Conservation (phyloP, 2,113 vertebrate genomes). For the Pleuronectes platessa region DNA sequence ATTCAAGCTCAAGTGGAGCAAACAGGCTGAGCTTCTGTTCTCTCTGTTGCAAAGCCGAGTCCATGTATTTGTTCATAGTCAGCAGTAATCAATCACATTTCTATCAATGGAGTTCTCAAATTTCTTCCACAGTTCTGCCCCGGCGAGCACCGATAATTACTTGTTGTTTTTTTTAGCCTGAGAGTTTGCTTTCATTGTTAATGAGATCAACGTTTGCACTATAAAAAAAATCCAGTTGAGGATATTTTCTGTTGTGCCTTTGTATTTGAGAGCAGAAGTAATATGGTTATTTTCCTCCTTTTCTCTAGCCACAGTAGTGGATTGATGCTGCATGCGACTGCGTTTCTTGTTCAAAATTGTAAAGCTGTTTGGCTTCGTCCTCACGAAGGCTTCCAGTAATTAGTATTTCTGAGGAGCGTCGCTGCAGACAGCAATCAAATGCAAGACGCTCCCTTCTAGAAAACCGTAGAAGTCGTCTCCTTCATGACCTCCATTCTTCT, state of each 20-base stretch:
- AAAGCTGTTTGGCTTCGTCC: background rate
- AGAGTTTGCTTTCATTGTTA: background rate
- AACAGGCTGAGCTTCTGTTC: conserved; percentile 32
- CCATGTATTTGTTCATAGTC: background rate
- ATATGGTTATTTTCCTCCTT: background rate
- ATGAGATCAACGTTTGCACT: conserved; percentile 16
- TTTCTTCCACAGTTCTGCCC: conserved; percentile 26
- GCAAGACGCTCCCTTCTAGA: background rate
- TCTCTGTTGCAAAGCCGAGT: conserved; percentile 6
- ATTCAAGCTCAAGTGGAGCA: conserved; percentile 27
- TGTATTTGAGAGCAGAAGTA: background rate
- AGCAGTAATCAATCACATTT: conserved; percentile 16
- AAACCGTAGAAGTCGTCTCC: conserved; percentile 7
- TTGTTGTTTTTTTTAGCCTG: background rate
- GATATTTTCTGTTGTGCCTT: background rate
- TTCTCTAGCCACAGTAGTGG: background rate
- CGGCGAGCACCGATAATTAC: conserved; percentile 1
- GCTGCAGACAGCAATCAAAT: conserved; percentile 9
- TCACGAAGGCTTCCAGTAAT: conserved; percentile 4
- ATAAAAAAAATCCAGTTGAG: background rate
- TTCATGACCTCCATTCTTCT: conserved; percentile 13
- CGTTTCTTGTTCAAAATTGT: background rate
- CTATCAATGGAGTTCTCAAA: conserved; percentile 8
- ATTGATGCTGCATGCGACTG: background rate
- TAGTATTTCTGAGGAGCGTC: background rate